Percentiles rank a stretch among this genome's conserved stretches.
phyloP scores from a whole-genome alignment of 2,888 invertebrate genomes.

The Hyposoter dolosus region DNA sequence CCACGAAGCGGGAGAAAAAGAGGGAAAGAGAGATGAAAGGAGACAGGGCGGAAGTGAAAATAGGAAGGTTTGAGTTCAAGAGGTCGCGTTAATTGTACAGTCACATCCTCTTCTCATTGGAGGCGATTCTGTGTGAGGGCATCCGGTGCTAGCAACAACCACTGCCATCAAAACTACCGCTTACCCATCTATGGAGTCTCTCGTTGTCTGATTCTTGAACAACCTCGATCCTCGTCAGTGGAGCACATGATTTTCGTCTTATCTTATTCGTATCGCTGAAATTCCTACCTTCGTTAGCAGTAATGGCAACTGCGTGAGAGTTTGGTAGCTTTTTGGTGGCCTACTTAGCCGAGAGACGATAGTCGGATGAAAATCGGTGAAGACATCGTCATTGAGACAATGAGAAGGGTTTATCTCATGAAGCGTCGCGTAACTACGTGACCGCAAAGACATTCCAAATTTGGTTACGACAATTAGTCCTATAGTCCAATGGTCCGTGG shows the following conservation, averaged over 20 bases:
- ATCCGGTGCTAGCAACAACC: slow-evolving; percentile 49
- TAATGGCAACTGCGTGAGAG: slow-evolving; percentile 62
- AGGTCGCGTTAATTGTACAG: slow-evolving; percentile 52
- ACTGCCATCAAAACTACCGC: slow-evolving; percentile 17
- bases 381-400: slow-evolving; percentile 46
- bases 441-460: slow-evolving; percentile 44
- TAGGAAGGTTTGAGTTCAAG: slow-evolving; percentile 45
- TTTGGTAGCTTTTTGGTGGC: slow-evolving; percentile 43
- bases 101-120: slow-evolving; percentile 56
- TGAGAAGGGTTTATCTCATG: slow-evolving; percentile 59
- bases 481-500: slow-evolving; percentile 17
- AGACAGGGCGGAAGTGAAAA: neutral
- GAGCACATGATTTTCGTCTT: slow-evolving; percentile 62
- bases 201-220: slow-evolving; percentile 32
- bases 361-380: slow-evolving; percentile 56
- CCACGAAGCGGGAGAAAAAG: neutral
- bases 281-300: slow-evolving; percentile 58
- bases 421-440: slow-evolving; percentile 45
- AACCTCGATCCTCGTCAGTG: slow-evolving; percentile 48
- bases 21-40: neutral
- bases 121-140: slow-evolving; percentile 29
- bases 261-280: slow-evolving; percentile 65
- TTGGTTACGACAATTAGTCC: slow-evolving; percentile 27
- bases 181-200: slow-evolving; percentile 9
- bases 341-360: slow-evolving; percentile 56